Evolutionary conservation across 2,113 vertebrate genomes (phyloP).

Genomic region (Pandion haliaetus): DNA sequence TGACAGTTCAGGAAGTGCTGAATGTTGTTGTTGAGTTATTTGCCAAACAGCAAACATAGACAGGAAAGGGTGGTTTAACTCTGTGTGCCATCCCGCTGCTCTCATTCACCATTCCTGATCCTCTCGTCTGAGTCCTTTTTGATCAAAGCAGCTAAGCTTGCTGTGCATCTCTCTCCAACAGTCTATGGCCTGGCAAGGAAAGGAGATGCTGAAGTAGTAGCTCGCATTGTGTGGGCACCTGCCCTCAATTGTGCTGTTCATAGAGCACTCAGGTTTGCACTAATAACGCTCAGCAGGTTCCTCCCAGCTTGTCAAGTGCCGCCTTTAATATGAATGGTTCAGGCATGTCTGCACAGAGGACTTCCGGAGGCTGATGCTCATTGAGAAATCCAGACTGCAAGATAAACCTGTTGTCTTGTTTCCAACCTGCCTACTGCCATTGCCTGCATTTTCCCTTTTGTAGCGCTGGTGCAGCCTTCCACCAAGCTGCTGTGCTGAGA

Average conservation of each 20-base stretch:
- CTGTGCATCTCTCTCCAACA: not conserved
- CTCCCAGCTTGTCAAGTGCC: not conserved
- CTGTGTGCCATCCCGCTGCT: not conserved
- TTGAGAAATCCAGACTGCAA: not conserved
- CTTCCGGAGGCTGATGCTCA: conserved; percentile 17
- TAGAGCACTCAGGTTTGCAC: not conserved
- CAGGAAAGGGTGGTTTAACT: conserved; percentile 5
- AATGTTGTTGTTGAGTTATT: not conserved
- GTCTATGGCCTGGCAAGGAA: not conserved
- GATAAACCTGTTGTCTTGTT: conserved; percentile 13
- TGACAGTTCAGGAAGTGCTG: not conserved
- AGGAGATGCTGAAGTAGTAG: conserved; percentile 1
- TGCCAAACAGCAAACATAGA: not conserved
- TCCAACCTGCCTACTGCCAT: not conserved
- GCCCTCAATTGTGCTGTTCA: conserved; percentile 7
- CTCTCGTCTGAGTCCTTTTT: not conserved
- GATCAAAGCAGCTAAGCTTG: not conserved
- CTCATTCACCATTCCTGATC: not conserved
- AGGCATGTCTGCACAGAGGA: not conserved
- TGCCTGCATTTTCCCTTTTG: not conserved
- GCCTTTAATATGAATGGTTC: not conserved
- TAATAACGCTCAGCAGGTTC: conserved; percentile 32
- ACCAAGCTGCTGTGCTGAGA: not conserved
- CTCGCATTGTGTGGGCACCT: conserved; percentile 50
- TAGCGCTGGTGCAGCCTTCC: not conserved